Percentiles rank a stretch among this genome's conserved stretches.
phyloP scores from a whole-genome alignment of 23 tunicate genomes.

The Corella eumyota region DNA sequence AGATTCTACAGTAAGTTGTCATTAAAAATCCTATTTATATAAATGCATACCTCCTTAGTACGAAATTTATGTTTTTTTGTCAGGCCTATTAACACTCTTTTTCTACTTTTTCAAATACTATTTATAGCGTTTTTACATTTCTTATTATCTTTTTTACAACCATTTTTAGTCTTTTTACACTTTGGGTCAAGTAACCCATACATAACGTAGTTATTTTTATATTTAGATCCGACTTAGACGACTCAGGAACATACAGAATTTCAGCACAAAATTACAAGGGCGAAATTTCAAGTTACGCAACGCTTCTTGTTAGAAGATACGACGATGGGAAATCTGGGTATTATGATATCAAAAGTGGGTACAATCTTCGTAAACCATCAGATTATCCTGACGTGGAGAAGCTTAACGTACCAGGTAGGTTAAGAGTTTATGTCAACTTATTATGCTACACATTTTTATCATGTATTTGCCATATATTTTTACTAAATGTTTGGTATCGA shows the following conservation, averaged over 20 bases:
- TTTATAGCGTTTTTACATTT: no score
- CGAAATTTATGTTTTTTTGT: not conserved
- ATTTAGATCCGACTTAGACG: slow-evolving; percentile 52
- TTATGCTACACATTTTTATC: no score
- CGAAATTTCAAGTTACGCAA: slow-evolving; percentile 95
- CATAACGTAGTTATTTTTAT: no score
- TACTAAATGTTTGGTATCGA: no score
- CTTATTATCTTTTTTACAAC: no score
- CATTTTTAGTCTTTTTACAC: no score
- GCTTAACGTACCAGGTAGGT: slow-evolving; percentile 73
- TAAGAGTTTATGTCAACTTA: no score
- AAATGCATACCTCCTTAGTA: no score
- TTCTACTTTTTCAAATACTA: not conserved
- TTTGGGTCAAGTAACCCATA: no score
- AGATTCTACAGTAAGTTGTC: slow-evolving; percentile 59
- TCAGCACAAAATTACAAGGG: slow-evolving; percentile 97
- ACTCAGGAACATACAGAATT: slow-evolving; percentile 94
- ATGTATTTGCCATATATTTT: no score
- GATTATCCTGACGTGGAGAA: slow-evolving; percentile 88
- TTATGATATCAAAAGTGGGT: slow-evolving; percentile 76
- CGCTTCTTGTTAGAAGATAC: slow-evolving; percentile 83
- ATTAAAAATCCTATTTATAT: no score
- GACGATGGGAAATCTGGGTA: slow-evolving; percentile 61
- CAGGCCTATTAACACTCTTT: not conserved
- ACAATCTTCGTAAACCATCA: slow-evolving; percentile 74